phyloP scores from a whole-genome alignment of 2,113 vertebrate genomes.

The Cyanoderma ruficeps region DNA sequence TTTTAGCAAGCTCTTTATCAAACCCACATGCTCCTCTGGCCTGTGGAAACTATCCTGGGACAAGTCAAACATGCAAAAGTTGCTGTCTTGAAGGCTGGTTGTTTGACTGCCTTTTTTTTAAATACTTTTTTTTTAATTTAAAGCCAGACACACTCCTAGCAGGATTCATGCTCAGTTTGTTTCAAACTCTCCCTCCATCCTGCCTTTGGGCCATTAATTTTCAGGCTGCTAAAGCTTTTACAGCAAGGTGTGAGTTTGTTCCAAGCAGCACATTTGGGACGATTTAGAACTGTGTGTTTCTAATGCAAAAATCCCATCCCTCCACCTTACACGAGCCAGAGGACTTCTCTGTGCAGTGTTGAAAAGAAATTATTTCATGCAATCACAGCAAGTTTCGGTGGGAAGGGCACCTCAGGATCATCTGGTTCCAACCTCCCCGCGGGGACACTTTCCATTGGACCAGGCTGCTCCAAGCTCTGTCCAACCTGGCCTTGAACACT shows the following conservation, averaged over 20 bases:
- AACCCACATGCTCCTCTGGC: neutral
- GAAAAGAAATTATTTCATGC: neutral
- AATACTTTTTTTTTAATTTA: neutral
- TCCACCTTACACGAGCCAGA: neutral
- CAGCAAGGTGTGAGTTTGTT: neutral
- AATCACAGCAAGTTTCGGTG: neutral
- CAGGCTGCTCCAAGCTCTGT: neutral
- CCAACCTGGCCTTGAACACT: neutral
- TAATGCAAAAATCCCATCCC: neutral
- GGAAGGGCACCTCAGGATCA: neutral
- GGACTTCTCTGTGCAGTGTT: neutral
- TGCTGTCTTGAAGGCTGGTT: neutral
- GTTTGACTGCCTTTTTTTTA: neutral
- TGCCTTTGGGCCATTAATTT: neutral
- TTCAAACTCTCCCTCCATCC: neutral
- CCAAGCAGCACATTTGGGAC: neutral
- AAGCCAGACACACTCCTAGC: neutral
- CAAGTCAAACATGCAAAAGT: neutral
- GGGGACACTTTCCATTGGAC: neutral
- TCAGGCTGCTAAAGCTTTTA: neutral
- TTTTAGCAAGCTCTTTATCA: neutral
- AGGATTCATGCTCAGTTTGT: neutral
- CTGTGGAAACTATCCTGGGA: neutral
- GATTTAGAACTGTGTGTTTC: neutral
- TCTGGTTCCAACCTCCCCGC: neutral